Conservation (phyloP, 2,888 invertebrate genomes). For the Scaptomyza tumidula region DNA sequence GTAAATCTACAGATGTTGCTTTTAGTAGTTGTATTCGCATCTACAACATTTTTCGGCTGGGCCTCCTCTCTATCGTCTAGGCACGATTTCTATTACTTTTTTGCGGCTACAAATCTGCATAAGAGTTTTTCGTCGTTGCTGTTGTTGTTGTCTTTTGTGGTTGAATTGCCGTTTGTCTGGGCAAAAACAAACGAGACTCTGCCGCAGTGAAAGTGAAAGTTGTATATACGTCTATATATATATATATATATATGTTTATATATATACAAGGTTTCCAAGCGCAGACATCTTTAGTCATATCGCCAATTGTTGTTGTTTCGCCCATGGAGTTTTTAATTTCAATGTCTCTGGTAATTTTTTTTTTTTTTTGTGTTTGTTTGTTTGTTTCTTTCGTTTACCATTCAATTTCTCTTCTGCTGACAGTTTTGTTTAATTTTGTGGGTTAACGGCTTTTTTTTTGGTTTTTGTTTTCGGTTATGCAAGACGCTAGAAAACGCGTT, state of each 20-base stretch:
- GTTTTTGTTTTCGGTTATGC: slow-evolving; percentile 58
- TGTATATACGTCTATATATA: slow-evolving; percentile 33
- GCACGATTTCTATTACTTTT: slow-evolving; percentile 73
- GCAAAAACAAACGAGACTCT: slow-evolving; percentile 71
- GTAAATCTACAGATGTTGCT: slow-evolving; percentile 17
- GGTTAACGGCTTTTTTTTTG: slow-evolving; percentile 41
- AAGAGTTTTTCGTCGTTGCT: slow-evolving; percentile 56
- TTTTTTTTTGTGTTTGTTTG: slow-evolving; percentile 8
- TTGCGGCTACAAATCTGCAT: slow-evolving; percentile 72
- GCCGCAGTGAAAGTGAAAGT: slow-evolving; percentile 79
- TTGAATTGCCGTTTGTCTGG: slow-evolving; percentile 47
- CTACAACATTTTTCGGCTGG: slow-evolving; percentile 16
- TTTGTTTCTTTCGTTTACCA: slow-evolving; percentile 37
- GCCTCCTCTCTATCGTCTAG: slow-evolving; percentile 32
- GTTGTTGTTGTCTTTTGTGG: slow-evolving; percentile 8
- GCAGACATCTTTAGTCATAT: slow-evolving; percentile 48
- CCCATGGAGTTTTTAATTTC: slow-evolving; percentile 57
- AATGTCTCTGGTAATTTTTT: slow-evolving; percentile 54
- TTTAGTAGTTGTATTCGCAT: slow-evolving; percentile 15
- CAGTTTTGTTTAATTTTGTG: slow-evolving; percentile 49
- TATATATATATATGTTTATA: slow-evolving; percentile 15
- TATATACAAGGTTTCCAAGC: slow-evolving; percentile 60
- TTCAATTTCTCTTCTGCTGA: slow-evolving; percentile 53
- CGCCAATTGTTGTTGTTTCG: slow-evolving; percentile 42
- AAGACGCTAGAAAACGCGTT: slow-evolving; percentile 40